These are phyloP conservation scores for Cairina moschata DNA, from an alignment of 2,113 vertebrate genomes.

Conservation along the genomic window DNA sequence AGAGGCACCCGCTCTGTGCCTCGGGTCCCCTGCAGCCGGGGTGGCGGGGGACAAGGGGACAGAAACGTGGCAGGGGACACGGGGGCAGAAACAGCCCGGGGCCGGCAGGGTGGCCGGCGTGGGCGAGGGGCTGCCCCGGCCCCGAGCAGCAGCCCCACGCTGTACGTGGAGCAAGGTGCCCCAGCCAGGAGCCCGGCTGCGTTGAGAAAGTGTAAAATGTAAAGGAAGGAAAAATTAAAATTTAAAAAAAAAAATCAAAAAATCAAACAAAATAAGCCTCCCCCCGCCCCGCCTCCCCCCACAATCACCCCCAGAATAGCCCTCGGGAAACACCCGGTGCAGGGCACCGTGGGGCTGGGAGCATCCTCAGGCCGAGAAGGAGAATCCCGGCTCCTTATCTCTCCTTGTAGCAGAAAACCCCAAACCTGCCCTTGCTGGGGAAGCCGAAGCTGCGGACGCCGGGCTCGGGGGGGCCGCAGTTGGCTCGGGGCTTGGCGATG, in stretches of 20 bases:
- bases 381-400: conserved; percentile 25
- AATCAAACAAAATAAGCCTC: conserved; percentile 17
- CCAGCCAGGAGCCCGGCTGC: too few species aligned
- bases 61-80: not conserved
- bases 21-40: not conserved
- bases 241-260: not conserved
- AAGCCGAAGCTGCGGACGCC: conserved; percentile 91
- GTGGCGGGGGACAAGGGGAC: not conserved
- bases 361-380: not conserved
- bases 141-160: not conserved
- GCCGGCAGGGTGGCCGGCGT: too few species aligned
- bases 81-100: not conserved
- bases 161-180: not conserved
- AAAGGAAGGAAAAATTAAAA: conserved; percentile 11
- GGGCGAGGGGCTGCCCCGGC: not conserved
- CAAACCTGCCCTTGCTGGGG: conserved; percentile 75
- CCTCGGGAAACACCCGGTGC: conserved; percentile 22
- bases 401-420: conserved; percentile 87
- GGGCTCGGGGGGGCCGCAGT: conserved; percentile 83
- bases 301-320: not conserved
- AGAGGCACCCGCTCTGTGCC: not conserved
- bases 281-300: not conserved
- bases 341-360: not conserved
- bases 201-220: not conserved
- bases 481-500: conserved; percentile 77